Conservation (phyloP, 2,797 vertebrate species). For the Loris lydekkerianus region DNA sequence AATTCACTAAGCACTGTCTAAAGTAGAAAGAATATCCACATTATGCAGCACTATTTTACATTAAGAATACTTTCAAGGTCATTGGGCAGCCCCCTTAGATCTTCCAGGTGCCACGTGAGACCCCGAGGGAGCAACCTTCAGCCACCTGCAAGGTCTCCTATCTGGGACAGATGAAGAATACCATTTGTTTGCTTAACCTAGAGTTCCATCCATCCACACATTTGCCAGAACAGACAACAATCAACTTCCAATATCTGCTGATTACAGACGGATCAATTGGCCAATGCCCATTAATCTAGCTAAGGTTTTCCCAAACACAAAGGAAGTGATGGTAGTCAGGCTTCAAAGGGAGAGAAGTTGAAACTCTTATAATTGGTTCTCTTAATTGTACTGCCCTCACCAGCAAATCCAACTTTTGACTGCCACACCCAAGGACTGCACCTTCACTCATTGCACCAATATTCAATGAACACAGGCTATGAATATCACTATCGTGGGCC, state of each 20-base stretch:
- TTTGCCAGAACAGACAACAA: neutral
- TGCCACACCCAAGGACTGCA: neutral
- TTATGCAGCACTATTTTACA: neutral
- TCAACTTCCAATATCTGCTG: neutral
- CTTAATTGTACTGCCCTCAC: neutral
- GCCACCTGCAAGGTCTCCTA: neutral
- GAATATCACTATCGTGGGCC: neutral
- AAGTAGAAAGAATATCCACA: neutral
- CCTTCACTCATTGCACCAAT: neutral
- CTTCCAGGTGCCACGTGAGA: neutral
- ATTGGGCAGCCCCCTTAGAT: neutral
- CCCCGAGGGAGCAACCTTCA: neutral
- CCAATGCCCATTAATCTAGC: neutral
- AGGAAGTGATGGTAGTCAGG: neutral
- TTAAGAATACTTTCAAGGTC: constrained; percentile 1
- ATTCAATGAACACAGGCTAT: neutral
- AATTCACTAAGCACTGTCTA: neutral
- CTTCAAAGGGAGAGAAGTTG: neutral
- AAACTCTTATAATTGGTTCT: neutral
- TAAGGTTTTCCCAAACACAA: neutral
- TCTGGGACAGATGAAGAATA: neutral
- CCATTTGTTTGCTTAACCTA: neutral
- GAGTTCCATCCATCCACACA: neutral
- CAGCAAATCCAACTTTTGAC: neutral
- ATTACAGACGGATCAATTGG: neutral